Percentiles rank a stretch among this genome's conserved stretches.
Evolutionary conservation across 2,888 invertebrate species (phyloP).

Genomic region (Metopia argyrocephala): DNA sequence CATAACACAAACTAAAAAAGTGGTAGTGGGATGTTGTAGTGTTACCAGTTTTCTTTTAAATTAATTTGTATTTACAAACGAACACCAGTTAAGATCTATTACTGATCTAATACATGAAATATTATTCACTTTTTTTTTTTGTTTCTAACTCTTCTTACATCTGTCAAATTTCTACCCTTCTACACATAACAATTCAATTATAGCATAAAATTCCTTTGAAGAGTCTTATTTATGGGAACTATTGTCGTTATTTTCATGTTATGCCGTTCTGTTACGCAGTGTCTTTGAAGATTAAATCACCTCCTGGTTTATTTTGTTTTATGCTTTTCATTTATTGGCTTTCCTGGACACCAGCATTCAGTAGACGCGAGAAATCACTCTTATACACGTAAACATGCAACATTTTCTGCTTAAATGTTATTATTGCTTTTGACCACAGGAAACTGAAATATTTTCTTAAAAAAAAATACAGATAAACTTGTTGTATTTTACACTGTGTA

Average conservation of each 20-base stretch:
- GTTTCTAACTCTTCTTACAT: background rate
- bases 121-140: no score
- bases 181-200: conserved; percentile 5
- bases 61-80: background rate
- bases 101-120: no score
- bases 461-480: background rate
- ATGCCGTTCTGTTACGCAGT: background rate
- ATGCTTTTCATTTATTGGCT: background rate
- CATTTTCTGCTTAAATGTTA: conserved; percentile 1
- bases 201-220: background rate
- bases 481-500: background rate
- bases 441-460: conserved; percentile 21
- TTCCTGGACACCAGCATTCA: conserved; percentile 4
- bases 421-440: conserved; percentile 15
- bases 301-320: background rate
- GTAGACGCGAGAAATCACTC: background rate
- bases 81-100: background rate
- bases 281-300: conserved; percentile 5
- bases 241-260: background rate
- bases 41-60: background rate
- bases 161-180: background rate
- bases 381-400: conserved; percentile 33
- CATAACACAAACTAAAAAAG: no score
- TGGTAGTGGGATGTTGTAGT: no score
- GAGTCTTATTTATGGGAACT: conserved; percentile 12